Evolutionary conservation across 2,888 invertebrate genomes (phyloP).

Genomic region (Sycophila texana): DNA sequence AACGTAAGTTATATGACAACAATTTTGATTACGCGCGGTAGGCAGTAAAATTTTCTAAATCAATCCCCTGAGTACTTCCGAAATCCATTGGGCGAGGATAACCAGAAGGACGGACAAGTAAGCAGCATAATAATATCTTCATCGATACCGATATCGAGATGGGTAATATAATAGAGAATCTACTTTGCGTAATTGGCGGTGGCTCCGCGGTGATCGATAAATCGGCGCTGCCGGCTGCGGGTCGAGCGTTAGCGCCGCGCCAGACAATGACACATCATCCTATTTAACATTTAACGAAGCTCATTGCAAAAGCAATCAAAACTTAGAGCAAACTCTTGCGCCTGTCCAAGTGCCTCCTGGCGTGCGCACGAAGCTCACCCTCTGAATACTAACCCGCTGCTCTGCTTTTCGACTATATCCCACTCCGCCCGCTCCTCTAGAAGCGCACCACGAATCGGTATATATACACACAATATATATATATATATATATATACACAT

Average conservation of each 20-base stretch:
- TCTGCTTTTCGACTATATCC: conserved; percentile 37
- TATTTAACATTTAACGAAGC: conserved; percentile 74
- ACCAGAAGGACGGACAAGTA: no score
- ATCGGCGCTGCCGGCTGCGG: neutral
- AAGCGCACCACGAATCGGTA: neutral
- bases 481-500: no score
- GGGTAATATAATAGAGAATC: conserved; percentile 2
- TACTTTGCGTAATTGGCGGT: conserved; percentile 39
- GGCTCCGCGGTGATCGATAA: conserved; percentile 11
- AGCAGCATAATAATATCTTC: neutral
- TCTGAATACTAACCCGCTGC: conserved; percentile 67
- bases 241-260: conserved; percentile 35
- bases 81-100: no score
- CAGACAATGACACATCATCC: conserved; percentile 69
- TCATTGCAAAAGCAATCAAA: conserved; percentile 75
- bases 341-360: conserved; percentile 64
- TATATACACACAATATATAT: no score
- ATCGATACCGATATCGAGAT: neutral
- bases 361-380: conserved; percentile 59
- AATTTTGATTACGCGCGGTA: no score
- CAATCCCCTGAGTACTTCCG: neutral
- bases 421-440: neutral
- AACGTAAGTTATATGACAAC: no score
- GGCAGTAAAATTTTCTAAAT: no score
- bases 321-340: conserved; percentile 67